Conservation (phyloP, 2,888 invertebrate species). For the Cryptophagus acutangulus region DNA sequence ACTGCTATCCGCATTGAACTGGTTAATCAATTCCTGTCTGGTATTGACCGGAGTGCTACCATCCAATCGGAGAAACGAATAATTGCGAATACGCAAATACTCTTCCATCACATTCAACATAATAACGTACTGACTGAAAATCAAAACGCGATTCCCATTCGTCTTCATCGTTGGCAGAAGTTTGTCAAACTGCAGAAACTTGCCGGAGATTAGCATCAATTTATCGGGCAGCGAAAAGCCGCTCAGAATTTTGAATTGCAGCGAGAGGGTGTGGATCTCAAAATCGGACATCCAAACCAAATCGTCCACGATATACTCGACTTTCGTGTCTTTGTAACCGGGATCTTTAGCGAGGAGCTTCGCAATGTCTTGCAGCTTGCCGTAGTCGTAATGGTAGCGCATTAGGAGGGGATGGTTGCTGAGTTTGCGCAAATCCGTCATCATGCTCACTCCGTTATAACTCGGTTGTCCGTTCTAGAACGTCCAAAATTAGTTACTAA, state of each 20-base stretch:
- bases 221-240: constrained; percentile 58
- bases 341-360: constrained; percentile 61
- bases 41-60: constrained; percentile 83
- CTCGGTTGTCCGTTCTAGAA: constrained; percentile 23
- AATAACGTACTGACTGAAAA: constrained; percentile 97
- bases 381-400: constrained; percentile 67
- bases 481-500: too few species aligned
- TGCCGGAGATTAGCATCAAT: constrained; percentile 78
- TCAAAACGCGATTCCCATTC: constrained; percentile 75
- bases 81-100: constrained; percentile 69
- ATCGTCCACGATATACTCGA: constrained; percentile 80
- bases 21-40: constrained; percentile 86
- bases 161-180: constrained; percentile 69
- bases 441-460: constrained; percentile 68
- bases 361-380: constrained; percentile 62
- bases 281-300: constrained; percentile 86
- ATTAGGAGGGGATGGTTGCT: constrained; percentile 91
- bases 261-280: constrained; percentile 77
- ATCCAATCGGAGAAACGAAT: constrained; percentile 79
- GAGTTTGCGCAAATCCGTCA: constrained; percentile 90
- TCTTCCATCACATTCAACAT: constrained; percentile 89
- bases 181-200: constrained; percentile 74
- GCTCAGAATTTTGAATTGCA: constrained; percentile 37
- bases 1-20: constrained; percentile 71
- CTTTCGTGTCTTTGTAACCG: constrained; percentile 69